Evolutionary conservation across 2,888 invertebrate species (phyloP).

Genomic region (Clepsis dumicolana): DNA sequence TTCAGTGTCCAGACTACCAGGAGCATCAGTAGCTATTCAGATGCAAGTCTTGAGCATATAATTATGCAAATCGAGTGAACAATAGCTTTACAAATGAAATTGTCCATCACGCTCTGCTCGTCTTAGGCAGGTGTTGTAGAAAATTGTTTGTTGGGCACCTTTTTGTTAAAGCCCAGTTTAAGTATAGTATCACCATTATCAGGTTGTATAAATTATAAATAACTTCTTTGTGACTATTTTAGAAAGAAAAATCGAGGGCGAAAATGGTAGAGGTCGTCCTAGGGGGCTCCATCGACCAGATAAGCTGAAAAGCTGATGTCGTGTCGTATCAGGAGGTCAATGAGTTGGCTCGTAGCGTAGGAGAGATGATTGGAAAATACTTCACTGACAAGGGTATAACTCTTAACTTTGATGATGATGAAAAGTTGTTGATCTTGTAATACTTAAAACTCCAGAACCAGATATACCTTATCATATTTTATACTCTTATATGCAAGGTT

Average conservation of each 20-base stretch:
- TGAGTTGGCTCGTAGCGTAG: too few species aligned
- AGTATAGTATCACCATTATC: background rate
- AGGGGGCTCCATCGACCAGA: too few species aligned
- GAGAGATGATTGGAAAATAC: too few species aligned
- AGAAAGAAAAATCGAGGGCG: background rate
- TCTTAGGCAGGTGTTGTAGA: slow-evolving; percentile 14
- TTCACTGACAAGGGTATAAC: too few species aligned
- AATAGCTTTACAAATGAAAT: slow-evolving; percentile 38
- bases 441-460: too few species aligned
- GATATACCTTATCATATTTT: too few species aligned
- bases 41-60: slow-evolving; percentile 34
- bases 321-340: too few species aligned
- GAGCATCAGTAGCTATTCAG: slow-evolving; percentile 27
- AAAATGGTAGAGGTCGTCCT: too few species aligned
- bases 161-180: slow-evolving; percentile 19
- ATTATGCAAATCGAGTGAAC: slow-evolving; percentile 40
- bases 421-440: too few species aligned
- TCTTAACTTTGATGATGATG: too few species aligned
- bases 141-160: slow-evolving; percentile 31
- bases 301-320: too few species aligned
- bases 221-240: background rate
- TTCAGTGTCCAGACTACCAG: slow-evolving; percentile 23
- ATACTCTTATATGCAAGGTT: too few species aligned
- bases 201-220: background rate
- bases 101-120: slow-evolving; percentile 36